Evolutionary conservation across 1,140 invertebrate genomes (phyloP).

Genomic region (Drosophila bifasciata): DNA sequence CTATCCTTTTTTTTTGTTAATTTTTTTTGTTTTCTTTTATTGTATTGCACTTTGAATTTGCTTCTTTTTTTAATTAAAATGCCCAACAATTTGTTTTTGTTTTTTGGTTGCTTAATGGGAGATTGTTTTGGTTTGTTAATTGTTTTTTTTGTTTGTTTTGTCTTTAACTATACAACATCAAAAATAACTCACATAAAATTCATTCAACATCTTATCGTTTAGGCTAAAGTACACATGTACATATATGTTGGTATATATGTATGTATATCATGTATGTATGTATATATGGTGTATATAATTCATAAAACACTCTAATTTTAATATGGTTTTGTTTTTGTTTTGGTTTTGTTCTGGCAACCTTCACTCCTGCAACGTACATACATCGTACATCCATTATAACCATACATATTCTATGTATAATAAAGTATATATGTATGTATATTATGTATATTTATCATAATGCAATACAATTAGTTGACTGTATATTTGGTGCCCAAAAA

Average conservation of each 20-base stretch:
- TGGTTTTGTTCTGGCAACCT: not conserved
- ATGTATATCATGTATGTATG: slow-evolving; percentile 35
- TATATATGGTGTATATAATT: slow-evolving; percentile 78
- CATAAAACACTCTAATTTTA: slow-evolving; percentile 77
- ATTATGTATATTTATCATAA: slow-evolving; percentile 40
- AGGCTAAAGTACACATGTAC: slow-evolving; percentile 43
- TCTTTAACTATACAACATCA: slow-evolving; percentile 73
- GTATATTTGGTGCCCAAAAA: slow-evolving; percentile 81
- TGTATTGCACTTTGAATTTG: slow-evolving; percentile 62
- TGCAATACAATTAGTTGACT: slow-evolving; percentile 59
- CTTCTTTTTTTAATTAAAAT: slow-evolving; percentile 46
- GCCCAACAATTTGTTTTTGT: slow-evolving; percentile 54
- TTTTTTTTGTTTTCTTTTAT: slow-evolving; percentile 53
- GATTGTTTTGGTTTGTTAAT: slow-evolving; percentile 47
- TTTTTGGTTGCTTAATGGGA: slow-evolving; percentile 37
- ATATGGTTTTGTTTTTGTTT: slow-evolving; percentile 51
- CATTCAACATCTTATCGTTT: slow-evolving; percentile 70
- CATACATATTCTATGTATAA: slow-evolving; percentile 28
- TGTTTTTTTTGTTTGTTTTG: slow-evolving; percentile 27
- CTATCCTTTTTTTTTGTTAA: slow-evolving; percentile 26
- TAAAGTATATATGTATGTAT: slow-evolving; percentile 46
- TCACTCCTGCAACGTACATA: too few species aligned
- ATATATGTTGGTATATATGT: slow-evolving; percentile 42
- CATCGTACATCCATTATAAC: slow-evolving; percentile 12
- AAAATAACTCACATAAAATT: slow-evolving; percentile 80